phyloP scores from a whole-genome alignment of 2,113 vertebrate genomes.

The Python bivittatus region DNA sequence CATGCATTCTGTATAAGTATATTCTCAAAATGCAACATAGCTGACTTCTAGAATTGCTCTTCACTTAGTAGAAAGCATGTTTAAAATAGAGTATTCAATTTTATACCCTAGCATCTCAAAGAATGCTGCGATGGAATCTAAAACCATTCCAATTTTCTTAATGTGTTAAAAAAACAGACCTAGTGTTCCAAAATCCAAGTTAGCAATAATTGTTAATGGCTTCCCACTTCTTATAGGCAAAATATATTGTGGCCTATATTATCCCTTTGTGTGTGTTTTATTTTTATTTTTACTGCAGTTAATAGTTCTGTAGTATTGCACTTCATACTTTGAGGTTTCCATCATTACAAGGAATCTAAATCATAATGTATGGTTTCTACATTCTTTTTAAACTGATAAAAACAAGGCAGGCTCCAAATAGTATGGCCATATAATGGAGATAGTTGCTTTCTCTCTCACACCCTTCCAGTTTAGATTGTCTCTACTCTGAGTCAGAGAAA shows the following conservation, averaged over 20 bases:
- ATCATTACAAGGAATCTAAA: constrained; percentile 44
- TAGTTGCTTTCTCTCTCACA: background rate
- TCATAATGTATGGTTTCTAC: constrained; percentile 47
- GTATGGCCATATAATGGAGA: constrained; percentile 37
- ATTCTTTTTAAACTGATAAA: constrained; percentile 33
- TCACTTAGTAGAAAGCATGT: background rate
- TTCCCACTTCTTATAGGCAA: background rate
- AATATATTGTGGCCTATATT: constrained; percentile 18
- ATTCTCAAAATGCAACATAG: background rate
- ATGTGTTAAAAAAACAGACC: background rate
- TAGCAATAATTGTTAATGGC: constrained; percentile 29
- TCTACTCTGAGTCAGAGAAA: constrained; percentile 36
- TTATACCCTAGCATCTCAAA: background rate
- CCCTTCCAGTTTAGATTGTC: constrained; percentile 21
- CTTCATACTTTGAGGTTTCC: constrained; percentile 30
- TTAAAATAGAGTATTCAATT: background rate
- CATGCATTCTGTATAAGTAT: background rate
- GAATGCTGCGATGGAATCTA: background rate
- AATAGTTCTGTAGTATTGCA: background rate
- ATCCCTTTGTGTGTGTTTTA: constrained; percentile 3
- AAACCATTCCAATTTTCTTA: background rate
- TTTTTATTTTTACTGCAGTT: background rate
- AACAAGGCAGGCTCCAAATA: constrained; percentile 42
- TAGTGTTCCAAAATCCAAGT: constrained; percentile 15
- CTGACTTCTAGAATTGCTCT: background rate